Evolutionary conservation across 2,113 vertebrate species (phyloP).

Genomic region (Coturnix japonica): DNA sequence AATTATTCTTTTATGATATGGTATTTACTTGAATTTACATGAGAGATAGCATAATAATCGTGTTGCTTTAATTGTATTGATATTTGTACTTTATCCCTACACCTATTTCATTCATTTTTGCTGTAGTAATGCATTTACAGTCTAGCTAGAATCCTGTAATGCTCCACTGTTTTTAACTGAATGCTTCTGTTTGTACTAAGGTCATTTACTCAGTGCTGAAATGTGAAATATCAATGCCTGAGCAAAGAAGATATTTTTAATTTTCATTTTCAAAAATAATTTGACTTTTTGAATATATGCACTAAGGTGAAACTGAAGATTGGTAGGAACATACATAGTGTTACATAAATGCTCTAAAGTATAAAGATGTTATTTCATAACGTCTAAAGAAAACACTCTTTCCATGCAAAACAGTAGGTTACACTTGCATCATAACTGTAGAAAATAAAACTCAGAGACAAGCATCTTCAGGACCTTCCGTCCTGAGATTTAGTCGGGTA

Average conservation of each 20-base stretch:
- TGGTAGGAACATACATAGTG: not conserved
- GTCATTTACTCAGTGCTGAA: not conserved
- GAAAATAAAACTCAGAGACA: not conserved
- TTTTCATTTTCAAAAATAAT: not conserved
- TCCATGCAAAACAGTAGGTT: not conserved
- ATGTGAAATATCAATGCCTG: not conserved
- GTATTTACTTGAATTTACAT: not conserved
- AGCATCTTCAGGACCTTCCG: not conserved
- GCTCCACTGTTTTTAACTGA: not conserved
- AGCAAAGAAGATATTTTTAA: not conserved
- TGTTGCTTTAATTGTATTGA: not conserved
- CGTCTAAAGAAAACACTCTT: not conserved
- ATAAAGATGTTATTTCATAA: not conserved
- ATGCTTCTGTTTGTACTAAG: not conserved
- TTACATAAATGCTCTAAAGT: not conserved
- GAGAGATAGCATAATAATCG: not conserved
- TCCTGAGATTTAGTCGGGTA: not conserved
- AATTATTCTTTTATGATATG: not conserved
- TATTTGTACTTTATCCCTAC: not conserved
- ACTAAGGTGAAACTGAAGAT: not conserved
- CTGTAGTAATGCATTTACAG: not conserved
- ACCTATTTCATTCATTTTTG: not conserved
- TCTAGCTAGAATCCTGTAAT: not conserved
- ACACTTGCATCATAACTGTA: not conserved
- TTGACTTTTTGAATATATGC: not conserved